Percentiles rank a stretch among this genome's conserved stretches.
Conservation (phyloP, 2,888 invertebrate genomes). For the Hololepta plana region DNA sequence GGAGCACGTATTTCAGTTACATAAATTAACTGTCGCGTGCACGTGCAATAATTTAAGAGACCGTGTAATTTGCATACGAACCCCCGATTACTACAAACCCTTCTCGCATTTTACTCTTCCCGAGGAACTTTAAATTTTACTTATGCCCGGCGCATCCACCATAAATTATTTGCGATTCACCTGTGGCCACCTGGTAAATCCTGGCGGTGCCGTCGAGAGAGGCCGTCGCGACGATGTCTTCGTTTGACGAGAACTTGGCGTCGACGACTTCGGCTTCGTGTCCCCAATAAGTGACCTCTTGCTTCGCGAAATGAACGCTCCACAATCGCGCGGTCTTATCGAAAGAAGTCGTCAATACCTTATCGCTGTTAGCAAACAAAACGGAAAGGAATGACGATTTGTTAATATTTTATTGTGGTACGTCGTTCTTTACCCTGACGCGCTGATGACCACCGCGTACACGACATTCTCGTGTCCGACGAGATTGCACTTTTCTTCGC, state of each 20-base stretch:
- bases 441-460: not conserved
- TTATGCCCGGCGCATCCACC: too few relatives aligned
- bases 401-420: slow-evolving; percentile 1
- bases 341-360: slow-evolving; percentile 1
- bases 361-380: not conserved
- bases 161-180: not conserved
- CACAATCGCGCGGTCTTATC: slow-evolving; percentile 1
- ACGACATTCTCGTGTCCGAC: slow-evolving; percentile 1
- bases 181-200: slow-evolving; percentile 1
- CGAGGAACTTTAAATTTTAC: not conserved
- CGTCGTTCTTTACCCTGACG: slow-evolving; percentile 1
- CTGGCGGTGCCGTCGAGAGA: slow-evolving; percentile 1
- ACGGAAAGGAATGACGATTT: not conserved
- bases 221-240: slow-evolving; percentile 1
- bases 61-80: too few relatives aligned
- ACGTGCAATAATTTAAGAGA: too few relatives aligned
- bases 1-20: too few relatives aligned
- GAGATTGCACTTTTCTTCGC: slow-evolving; percentile 41
- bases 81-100: too few relatives aligned
- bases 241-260: slow-evolving; percentile 1
- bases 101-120: too few relatives aligned
- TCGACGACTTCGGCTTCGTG: slow-evolving; percentile 1
- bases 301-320: not conserved
- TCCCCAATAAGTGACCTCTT: slow-evolving; percentile 1
- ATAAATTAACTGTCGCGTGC: too few relatives aligned